phyloP scores from a whole-genome alignment of 2,797 vertebrate genomes.

The Poeciliopsis infans region DNA sequence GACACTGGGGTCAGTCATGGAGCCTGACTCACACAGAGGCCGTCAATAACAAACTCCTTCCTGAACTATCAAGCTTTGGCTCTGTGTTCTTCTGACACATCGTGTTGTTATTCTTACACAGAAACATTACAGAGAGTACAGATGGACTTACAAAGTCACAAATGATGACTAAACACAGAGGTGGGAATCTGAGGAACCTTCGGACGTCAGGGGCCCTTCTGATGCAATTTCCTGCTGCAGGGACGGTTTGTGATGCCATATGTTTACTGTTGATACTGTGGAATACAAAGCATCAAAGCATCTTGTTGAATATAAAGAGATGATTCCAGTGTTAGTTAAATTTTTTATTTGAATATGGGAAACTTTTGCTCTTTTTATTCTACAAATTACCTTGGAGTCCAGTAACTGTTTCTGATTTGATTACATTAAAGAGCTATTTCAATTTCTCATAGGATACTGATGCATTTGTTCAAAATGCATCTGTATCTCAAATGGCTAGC shows the following conservation, averaged over 20 bases:
- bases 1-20: slow-evolving; percentile 52
- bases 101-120: slow-evolving; percentile 64
- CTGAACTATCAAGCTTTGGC: slow-evolving; percentile 25
- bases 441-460: background rate
- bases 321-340: background rate
- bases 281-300: background rate
- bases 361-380: background rate
- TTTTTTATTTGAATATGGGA: background rate
- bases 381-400: background rate
- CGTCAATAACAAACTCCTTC: slow-evolving; percentile 62
- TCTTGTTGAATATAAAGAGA: background rate
- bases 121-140: slow-evolving; percentile 59
- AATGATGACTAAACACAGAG: slow-evolving; percentile 53
- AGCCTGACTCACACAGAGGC: slow-evolving; percentile 64
- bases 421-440: background rate
- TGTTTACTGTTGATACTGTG: slow-evolving; percentile 50
- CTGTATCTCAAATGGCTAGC: background rate
- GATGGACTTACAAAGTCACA: slow-evolving; percentile 47
- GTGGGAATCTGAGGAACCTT: slow-evolving; percentile 52
- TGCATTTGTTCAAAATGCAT: background rate
- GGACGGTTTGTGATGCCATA: slow-evolving; percentile 43
- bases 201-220: slow-evolving; percentile 37
- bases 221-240: slow-evolving; percentile 59
- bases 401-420: background rate
- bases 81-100: slow-evolving; percentile 47